phyloP scores from a whole-genome alignment of 2,113 vertebrate species.

The Cyprinus carpio region DNA sequence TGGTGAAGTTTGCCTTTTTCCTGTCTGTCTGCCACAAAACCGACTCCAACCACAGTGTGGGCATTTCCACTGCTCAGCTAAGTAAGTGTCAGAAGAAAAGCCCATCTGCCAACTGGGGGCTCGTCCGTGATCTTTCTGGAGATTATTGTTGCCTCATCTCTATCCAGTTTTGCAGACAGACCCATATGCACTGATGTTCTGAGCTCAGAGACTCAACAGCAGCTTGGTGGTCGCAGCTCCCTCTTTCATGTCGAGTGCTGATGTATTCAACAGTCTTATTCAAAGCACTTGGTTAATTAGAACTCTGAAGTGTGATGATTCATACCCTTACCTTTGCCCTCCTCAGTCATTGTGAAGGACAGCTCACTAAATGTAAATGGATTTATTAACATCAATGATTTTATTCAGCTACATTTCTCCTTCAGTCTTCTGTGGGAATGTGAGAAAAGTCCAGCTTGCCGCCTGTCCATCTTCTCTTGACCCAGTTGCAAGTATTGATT shows the following conservation, averaged over 20 bases:
- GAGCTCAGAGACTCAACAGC: slow-evolving; percentile 65
- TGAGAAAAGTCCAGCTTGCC: slow-evolving; percentile 13
- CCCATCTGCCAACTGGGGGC: slow-evolving; percentile 64
- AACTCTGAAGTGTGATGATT: slow-evolving; percentile 51
- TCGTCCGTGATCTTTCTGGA: slow-evolving; percentile 71
- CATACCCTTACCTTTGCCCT: slow-evolving; percentile 37
- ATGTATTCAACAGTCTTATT: slow-evolving; percentile 36
- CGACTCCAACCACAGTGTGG: background rate
- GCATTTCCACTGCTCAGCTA: slow-evolving; percentile 54
- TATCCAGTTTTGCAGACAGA: slow-evolving; percentile 77
- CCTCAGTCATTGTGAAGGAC: slow-evolving; percentile 45
- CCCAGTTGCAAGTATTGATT: slow-evolving; percentile 42
- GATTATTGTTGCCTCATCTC: slow-evolving; percentile 77
- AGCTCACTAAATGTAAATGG: slow-evolving; percentile 41
- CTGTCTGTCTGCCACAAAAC: background rate
- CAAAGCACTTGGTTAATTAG: slow-evolving; percentile 45
- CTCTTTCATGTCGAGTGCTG: slow-evolving; percentile 36
- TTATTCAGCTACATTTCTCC: background rate
- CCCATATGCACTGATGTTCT: slow-evolving; percentile 69
- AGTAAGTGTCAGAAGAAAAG: slow-evolving; percentile 52
- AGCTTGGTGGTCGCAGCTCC: slow-evolving; percentile 31
- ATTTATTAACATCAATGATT: slow-evolving; percentile 41
- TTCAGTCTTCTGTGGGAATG: slow-evolving; percentile 15
- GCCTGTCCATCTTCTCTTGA: slow-evolving; percentile 39
- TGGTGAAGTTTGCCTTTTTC: slow-evolving; percentile 20